phyloP scores from a whole-genome alignment of 2,797 vertebrate species.

The Borostomias antarcticus region DNA sequence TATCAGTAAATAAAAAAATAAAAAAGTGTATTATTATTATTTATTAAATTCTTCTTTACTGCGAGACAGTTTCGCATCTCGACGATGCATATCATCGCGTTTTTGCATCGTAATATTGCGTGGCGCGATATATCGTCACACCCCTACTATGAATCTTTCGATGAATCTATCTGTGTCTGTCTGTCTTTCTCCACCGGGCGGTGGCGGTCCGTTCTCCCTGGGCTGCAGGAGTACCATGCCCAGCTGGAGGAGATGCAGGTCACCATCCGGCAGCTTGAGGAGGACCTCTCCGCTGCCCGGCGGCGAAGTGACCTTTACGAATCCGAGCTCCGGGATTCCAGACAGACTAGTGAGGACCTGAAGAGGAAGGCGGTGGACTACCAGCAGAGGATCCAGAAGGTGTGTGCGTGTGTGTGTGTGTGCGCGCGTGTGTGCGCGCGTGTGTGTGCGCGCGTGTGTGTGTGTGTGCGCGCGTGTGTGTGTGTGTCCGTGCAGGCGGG shows the following conservation, averaged over 20 bases:
- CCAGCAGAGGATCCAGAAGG: constrained; percentile 95
- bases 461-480: background rate
- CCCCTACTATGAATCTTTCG: no score
- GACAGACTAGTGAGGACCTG: constrained; percentile 91
- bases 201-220: background rate
- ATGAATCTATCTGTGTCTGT: no score
- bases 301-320: constrained; percentile 96
- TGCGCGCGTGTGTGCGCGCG: background rate
- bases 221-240: constrained; percentile 91
- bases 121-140: no score
- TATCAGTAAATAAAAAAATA: no score
- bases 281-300: constrained; percentile 94
- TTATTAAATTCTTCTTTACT: no score
- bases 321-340: constrained; percentile 92
- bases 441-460: background rate
- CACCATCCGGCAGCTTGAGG: constrained; percentile 95
- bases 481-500: background rate
- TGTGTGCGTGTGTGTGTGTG: constrained; percentile 45
- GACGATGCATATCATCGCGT: no score
- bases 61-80: no score
- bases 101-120: no score
- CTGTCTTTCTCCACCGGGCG: no score
- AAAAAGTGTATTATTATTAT: no score
- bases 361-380: constrained; percentile 93
- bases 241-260: constrained; percentile 97